phyloP scores from a whole-genome alignment of 2,113 vertebrate genomes.

The Pholis gunnellus region DNA sequence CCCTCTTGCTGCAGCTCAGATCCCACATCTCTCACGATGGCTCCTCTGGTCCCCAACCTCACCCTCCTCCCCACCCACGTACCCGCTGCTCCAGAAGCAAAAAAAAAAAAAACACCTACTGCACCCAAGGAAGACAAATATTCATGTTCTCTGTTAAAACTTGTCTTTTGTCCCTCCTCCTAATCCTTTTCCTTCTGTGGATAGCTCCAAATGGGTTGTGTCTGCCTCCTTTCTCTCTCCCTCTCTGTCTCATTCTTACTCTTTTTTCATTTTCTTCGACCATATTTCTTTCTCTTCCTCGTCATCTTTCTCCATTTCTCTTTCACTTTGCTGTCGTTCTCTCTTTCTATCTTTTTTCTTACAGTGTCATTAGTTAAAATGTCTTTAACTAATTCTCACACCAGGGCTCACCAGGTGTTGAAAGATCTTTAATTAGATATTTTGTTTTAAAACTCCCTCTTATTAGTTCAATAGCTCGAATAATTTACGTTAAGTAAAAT shows the following conservation, averaged over 20 bases:
- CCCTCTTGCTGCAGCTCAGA: slow-evolving; percentile 83
- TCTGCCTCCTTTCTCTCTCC: slow-evolving; percentile 44
- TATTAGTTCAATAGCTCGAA: slow-evolving; percentile 1
- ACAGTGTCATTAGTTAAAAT: slow-evolving; percentile 54
- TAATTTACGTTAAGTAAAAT: not conserved
- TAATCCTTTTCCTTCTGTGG: slow-evolving; percentile 56
- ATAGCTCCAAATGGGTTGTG: slow-evolving; percentile 55
- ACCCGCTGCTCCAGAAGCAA: slow-evolving; percentile 66
- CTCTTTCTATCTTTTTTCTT: slow-evolving; percentile 46
- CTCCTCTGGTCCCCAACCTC: slow-evolving; percentile 78
- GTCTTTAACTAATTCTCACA: slow-evolving; percentile 38
- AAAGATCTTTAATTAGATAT: slow-evolving; percentile 5
- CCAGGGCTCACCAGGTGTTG: slow-evolving; percentile 14
- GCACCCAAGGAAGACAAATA: slow-evolving; percentile 65
- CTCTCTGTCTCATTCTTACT: slow-evolving; percentile 24
- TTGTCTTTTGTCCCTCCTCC: slow-evolving; percentile 60
- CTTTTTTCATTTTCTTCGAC: slow-evolving; percentile 23
- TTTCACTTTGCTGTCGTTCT: slow-evolving; percentile 17
- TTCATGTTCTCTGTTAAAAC: slow-evolving; percentile 69
- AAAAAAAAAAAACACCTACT: slow-evolving; percentile 31
- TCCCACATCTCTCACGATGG: slow-evolving; percentile 87
- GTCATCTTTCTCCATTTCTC: slow-evolving; percentile 14
- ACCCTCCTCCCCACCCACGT: slow-evolving; percentile 78
- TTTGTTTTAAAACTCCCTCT: not conserved
- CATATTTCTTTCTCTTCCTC: slow-evolving; percentile 31